Base-by-base conservation (phyloP, 2,797 vertebrate species). In the Forpus xanthops region DNA sequence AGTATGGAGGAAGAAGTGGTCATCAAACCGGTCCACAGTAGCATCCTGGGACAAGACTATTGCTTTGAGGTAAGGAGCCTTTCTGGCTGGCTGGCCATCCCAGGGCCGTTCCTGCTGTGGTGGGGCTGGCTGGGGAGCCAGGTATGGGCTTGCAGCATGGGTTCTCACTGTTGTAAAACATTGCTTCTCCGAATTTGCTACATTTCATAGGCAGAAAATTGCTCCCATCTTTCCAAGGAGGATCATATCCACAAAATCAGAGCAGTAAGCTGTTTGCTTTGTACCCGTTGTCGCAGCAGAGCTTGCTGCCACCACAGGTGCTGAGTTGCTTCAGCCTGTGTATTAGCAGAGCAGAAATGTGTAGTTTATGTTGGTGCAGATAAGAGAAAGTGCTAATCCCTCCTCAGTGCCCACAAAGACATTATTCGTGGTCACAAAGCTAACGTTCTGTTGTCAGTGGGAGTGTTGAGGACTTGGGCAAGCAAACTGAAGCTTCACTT, bases 1-100 rank as follows among this genome's bases (percentile, higher is more conserved):
- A 99, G 99, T 60, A 99, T 99, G 99, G 99, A 99, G 98, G 99
- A 99, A 94, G 99, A 99, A 88, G 99, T 99, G 89, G 96, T 99
- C 95, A 99, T 99, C 98, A 99, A 99, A 93, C 99, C 99, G 0
- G 99, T 99, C 62, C 99, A 99, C 98, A 99, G 99, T 94, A 99
- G 99, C 98, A 99, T 99, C 98, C 98, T 99, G 75, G 99, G 99
- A 78, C 99, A 99, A 97, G 99, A 99, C 97, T 99, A 98, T 94
- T 98, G 98, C 95, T 98, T 98, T 3, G 98, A 98, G 98, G 98
- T 98, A 75, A 97, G 97, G n/a, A 84, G 16, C 73, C 9, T 12
- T 15, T 9, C 14, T 1, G 0, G 3, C 15, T 0, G 9, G 21
- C 4, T 0, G 27, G 53, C 31, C 31, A 9, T 33, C n/a, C 21